Evolutionary conservation across 2,888 invertebrate species (phyloP).

Genomic region (Agriopis aurantiaria): DNA sequence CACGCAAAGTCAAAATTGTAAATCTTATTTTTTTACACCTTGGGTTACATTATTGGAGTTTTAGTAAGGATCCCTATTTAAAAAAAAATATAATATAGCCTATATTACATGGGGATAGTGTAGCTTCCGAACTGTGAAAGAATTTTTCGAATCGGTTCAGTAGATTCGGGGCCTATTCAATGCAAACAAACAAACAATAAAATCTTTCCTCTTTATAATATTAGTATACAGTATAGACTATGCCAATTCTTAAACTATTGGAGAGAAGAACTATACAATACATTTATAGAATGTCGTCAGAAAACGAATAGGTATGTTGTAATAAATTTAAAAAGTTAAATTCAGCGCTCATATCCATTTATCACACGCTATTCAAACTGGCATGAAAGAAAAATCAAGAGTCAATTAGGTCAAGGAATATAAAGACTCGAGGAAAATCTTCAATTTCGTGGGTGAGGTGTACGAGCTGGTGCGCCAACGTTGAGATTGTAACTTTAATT

Average conservation of each 20-base stretch:
- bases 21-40: too few species aligned
- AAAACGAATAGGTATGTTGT: neutral
- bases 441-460: slow-evolving; percentile 31
- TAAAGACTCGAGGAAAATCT: slow-evolving; percentile 47
- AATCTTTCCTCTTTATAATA: too few species aligned
- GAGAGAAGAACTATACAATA: neutral
- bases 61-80: too few species aligned
- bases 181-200: too few species aligned
- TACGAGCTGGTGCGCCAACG: slow-evolving; percentile 9
- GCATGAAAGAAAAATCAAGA: slow-evolving; percentile 16
- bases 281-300: neutral
- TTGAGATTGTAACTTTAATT: slow-evolving; percentile 24
- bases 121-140: too few species aligned
- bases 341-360: slow-evolving; percentile 1
- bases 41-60: too few species aligned
- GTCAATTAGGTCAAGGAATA: slow-evolving; percentile 46
- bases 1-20: too few species aligned
- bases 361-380: slow-evolving; percentile 14
- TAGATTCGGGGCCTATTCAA: too few species aligned
- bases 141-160: too few species aligned
- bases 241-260: neutral
- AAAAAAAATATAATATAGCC: too few species aligned
- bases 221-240: too few species aligned
- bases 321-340: neutral
- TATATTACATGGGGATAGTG: too few species aligned